Percentiles rank a stretch among this genome's conserved stretches.
Conservation (phyloP, 23 tunicate species). For the Phallusia fumigata region DNA sequence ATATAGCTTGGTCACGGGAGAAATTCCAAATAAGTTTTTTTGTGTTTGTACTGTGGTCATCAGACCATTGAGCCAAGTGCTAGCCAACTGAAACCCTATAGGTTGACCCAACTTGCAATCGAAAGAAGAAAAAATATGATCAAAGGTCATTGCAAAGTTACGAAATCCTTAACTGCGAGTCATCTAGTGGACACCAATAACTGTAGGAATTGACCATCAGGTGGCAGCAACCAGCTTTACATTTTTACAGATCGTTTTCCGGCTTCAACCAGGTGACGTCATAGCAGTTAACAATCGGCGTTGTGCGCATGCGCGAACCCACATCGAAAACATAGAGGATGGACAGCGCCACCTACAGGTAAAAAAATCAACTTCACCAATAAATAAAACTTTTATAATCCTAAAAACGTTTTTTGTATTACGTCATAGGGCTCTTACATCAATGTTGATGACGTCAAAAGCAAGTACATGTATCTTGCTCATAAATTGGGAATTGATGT, state of each 20-base stretch:
- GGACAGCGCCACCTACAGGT: neutral
- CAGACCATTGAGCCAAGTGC: too few species aligned
- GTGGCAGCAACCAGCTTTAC: too few species aligned
- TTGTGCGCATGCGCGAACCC: slow-evolving; percentile 35
- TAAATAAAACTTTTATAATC: neutral
- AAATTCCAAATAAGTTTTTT: too few species aligned
- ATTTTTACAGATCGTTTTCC: slow-evolving; percentile 21
- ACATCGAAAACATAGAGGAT: slow-evolving; percentile 22
- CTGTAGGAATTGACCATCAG: too few species aligned
- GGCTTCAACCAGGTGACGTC: slow-evolving; percentile 18
- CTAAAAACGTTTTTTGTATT: neutral
- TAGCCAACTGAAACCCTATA: too few species aligned
- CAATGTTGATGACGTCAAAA: neutral
- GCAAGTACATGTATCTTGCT: neutral
- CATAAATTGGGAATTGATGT: neutral
- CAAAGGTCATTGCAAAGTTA: too few species aligned
- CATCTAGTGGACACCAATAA: too few species aligned
- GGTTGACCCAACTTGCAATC: too few species aligned
- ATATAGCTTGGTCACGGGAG: too few species aligned
- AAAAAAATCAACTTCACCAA: neutral
- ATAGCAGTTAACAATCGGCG: slow-evolving; percentile 30
- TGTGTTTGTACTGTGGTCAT: too few species aligned
- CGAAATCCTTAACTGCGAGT: too few species aligned
- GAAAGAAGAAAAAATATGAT: too few species aligned
- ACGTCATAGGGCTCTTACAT: neutral